A percentile compares a stretch with the other conserved stretches of the same genome.
These are phyloP conservation scores for Danio aesculapii DNA, from an alignment of 2,797 vertebrate genomes.

Conservation along the genomic window DNA sequence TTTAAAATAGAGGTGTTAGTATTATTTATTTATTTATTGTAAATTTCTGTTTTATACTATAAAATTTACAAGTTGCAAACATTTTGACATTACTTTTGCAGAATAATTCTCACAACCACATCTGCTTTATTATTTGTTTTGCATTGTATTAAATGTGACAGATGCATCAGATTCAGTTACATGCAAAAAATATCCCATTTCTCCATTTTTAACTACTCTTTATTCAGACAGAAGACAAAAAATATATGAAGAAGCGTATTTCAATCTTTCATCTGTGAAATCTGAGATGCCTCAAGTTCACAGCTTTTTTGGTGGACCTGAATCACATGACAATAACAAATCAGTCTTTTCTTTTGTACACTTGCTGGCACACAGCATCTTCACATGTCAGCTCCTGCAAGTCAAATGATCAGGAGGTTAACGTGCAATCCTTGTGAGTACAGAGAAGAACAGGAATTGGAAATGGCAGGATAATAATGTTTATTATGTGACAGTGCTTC, in stretches of 20 bases:
- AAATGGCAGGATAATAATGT: neutral
- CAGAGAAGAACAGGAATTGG: neutral
- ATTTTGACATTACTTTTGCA: too few relatives aligned
- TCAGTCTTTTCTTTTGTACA: conserved; percentile 84
- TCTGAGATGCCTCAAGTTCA: neutral
- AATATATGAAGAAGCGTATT: neutral
- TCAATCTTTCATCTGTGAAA: neutral
- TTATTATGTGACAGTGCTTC: neutral
- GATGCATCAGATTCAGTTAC: too few relatives aligned
- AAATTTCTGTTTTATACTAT: too few relatives aligned
- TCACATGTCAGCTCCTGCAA: conserved; percentile 88
- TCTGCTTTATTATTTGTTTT: too few relatives aligned
- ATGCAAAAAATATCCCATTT: neutral
- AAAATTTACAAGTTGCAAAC: too few relatives aligned
- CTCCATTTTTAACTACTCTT: neutral
- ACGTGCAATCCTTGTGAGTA: neutral
- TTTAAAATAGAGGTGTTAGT: too few relatives aligned
- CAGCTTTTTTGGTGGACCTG: conserved; percentile 1
- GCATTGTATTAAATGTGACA: too few relatives aligned
- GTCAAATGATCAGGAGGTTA: conserved; percentile 17
- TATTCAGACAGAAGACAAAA: neutral
- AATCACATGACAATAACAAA: neutral
- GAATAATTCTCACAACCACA: too few relatives aligned
- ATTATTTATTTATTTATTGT: too few relatives aligned
- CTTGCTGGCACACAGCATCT: conserved; percentile 86